Base-by-base conservation (phyloP, 2,888 invertebrate species). In the Priocnemis perturbator region DNA sequence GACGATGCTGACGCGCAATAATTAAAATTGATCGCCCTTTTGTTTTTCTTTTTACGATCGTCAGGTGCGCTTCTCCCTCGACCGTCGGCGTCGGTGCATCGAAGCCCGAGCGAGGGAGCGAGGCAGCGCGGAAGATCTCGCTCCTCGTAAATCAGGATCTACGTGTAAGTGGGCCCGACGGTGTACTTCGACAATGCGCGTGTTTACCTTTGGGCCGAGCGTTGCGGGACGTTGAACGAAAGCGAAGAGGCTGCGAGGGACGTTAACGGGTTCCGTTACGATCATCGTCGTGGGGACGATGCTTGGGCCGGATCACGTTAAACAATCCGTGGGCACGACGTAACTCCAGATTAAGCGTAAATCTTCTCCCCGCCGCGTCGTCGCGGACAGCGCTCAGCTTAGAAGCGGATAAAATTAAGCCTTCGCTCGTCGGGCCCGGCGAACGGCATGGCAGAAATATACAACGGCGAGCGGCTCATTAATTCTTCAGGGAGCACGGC, bases 131-230 rank as follows among this genome's bases (percentile, higher is more conserved):
- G 19, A 50, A n/a, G 50, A 53, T 53, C 53, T 20, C 53, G 20
- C 53, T 53, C 53, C 53, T 53, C 53, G 53, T 53, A 53, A 53
- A 53, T 53, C 23, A 53, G 23, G 20, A 53, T 21, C 21, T 15
- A 7, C 53, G 23, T 53, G 3, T 53, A 53, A 53, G 53, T 23
- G 53, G 20, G 21, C 21, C 53, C 53, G 53, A 19, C 20, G 23
- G 53, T 53, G 21, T 21, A 19, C 50, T 50, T 50, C 50, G 50
- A 50, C 50, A 50, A 50, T 50, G 50, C 50, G 37, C 37, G 50
- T 50, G 50, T 50, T 50, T 50, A 50, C 50, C 50, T 50, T 50
- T 50, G 50, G 50, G 50, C 19, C n/a, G 19, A 17, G 50, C 9
- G 50, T 50, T 19, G n/a, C 50, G 17, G 37, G 37, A 37, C 37